A percentile compares a stretch with the other conserved stretches of the same genome.
These are phyloP conservation scores for mouse (Mus musculus) DNA, from an alignment of 2,113 vertebrate genomes.

Conservation along the genomic window DNA sequence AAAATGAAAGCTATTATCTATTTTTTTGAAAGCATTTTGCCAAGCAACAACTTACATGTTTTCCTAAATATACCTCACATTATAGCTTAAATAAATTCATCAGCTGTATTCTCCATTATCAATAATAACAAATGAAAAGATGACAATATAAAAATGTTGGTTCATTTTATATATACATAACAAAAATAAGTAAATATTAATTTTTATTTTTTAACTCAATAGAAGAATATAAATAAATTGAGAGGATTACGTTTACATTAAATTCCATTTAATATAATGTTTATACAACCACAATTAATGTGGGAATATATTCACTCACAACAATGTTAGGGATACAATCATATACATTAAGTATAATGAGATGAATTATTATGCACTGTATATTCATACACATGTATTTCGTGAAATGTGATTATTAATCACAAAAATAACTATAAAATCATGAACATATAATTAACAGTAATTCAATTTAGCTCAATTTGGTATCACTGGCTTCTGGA, in stretches of 20 bases:
- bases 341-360: background rate
- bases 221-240: background rate
- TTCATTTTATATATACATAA: background rate
- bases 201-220: background rate
- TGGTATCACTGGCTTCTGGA: background rate
- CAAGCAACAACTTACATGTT: background rate
- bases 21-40: constrained; percentile 6
- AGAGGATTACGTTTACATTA: background rate
- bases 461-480: background rate
- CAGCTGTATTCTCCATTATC: background rate
- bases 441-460: background rate
- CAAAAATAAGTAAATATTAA: background rate
- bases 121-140: background rate
- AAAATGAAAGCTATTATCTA: constrained; percentile 14
- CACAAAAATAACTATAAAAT: constrained; percentile 1
- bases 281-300: background rate
- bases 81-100: background rate
- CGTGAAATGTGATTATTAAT: background rate
- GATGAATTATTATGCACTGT: background rate
- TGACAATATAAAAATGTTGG: background rate
- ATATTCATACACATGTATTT: background rate
- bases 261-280: background rate
- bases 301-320: background rate
- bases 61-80: background rate
- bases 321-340: background rate